Evolutionary conservation across 2,888 invertebrate species (phyloP).

Genomic region (Dryococelus australis): DNA sequence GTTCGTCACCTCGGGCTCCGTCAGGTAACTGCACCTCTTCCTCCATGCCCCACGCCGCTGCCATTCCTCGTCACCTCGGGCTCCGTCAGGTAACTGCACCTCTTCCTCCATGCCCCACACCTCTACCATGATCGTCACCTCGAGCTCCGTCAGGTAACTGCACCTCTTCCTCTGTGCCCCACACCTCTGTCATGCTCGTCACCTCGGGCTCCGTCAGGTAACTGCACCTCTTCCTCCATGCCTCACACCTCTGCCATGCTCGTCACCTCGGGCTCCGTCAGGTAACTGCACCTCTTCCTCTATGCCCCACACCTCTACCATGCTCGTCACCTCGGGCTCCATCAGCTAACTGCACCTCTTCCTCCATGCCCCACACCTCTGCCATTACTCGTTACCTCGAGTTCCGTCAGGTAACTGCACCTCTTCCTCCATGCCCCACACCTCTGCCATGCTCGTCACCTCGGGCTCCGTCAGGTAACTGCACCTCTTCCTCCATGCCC

Average conservation of each 20-base stretch:
- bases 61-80: too few species aligned
- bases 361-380: not conserved
- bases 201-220: conserved; percentile 16
- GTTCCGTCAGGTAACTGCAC: not conserved
- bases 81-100: too few species aligned
- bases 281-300: not conserved
- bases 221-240: not conserved
- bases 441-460: conserved; percentile 76
- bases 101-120: too few species aligned
- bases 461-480: conserved; percentile 73
- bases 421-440: conserved; percentile 69
- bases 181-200: not conserved
- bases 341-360: not conserved
- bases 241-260: not conserved
- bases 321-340: conserved; percentile 6
- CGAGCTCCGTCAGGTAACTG: not conserved
- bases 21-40: too few species aligned
- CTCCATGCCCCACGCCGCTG: too few species aligned
- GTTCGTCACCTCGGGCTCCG: too few species aligned
- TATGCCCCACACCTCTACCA: not conserved
- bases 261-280: conserved; percentile 9
- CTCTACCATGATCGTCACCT: not conserved
- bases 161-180: not conserved
- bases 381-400: not conserved
- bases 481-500: not conserved